Evolutionary conservation across 2,888 invertebrate species (phyloP), one percentile per base, ranked within the genome.

Genomic region (Agrenia bidenticulata): DNA sequence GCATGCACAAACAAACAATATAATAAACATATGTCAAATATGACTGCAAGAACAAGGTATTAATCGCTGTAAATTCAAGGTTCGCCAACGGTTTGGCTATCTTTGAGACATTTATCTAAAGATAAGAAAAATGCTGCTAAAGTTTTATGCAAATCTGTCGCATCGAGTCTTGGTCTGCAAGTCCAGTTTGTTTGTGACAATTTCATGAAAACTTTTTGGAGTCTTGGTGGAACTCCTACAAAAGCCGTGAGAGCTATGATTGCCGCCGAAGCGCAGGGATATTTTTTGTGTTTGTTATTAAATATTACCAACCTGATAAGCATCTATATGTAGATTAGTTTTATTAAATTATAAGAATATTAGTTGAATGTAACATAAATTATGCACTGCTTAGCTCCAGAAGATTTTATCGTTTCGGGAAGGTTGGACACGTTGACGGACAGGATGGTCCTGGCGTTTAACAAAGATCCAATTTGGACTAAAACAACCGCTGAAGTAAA

Each of bases 141-240:
- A 55, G 19, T 27, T 2, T 32, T 55, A 17, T 55, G 4, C 32
- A 55, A 32, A 55, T 4, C 55, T 15, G 26, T 55, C 27, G 55
- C 55, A 15, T 13, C 32, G 2, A 55, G 55, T 19, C 15, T 32
- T 15, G 55, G 55, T 4, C 2, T 17, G 4, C 27, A 32, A 24
- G 19, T 55, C 2, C 13, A 17, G 15, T 27, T 15, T 11, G 26
- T 55, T 15, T 19, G 15, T 26, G 37, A 55, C 4, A 24, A 55
- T 17, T 17, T 55, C 7, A 32, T 23, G 13, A 26, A 55, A 11
- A 9, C 55, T 4, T 55, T 55, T 17, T 55, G 32, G 37, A 17
- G 19, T 2, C 2, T 55, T 26, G 55, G 17, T 4, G 37, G 17
- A 11, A 9, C 21, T 24, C 7, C 55, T 17, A 55, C 37, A n/a